phyloP scores from a whole-genome alignment of 2,797 vertebrate genomes.

The Scolopax rusticola region DNA sequence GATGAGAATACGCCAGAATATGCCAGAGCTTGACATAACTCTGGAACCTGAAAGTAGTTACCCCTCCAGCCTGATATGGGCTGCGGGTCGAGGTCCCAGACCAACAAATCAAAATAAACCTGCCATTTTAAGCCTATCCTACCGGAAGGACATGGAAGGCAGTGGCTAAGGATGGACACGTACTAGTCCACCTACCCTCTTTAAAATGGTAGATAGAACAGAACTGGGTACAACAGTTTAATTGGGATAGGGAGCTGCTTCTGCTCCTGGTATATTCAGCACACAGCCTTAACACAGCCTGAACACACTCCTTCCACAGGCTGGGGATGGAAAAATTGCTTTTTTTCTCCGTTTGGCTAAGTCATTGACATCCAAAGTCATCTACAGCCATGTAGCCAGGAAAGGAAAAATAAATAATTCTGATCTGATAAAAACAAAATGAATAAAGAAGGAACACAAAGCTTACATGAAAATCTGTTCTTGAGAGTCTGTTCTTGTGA shows the following conservation, averaged over 20 bases:
- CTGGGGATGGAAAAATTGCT: fast-evolving
- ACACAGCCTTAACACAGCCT: not conserved
- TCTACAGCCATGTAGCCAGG: not conserved
- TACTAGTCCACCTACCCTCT: not conserved
- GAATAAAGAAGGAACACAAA: not conserved
- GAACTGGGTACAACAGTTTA: not conserved
- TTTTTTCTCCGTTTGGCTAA: not conserved
- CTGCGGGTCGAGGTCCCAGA: not conserved
- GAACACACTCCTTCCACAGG: not conserved
- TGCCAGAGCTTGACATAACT: not conserved
- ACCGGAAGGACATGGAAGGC: not conserved
- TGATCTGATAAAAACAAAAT: not conserved
- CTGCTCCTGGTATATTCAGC: not conserved
- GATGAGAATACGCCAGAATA: not conserved
- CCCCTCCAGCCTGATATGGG: not conserved
- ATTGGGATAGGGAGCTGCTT: not conserved
- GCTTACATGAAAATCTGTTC: not conserved
- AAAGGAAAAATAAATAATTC: not conserved
- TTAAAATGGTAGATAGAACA: not conserved
- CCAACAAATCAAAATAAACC: not conserved
- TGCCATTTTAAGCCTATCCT: not conserved
- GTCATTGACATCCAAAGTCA: not conserved
- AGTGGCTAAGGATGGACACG: too few species aligned
- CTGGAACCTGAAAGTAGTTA: not conserved
- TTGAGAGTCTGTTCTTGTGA: not conserved